Percentiles rank a stretch among this genome's conserved stretches.
Evolutionary conservation across 53 echinoderm and acorn worm species (phyloP).

Genomic region (Stichopus horrens): DNA sequence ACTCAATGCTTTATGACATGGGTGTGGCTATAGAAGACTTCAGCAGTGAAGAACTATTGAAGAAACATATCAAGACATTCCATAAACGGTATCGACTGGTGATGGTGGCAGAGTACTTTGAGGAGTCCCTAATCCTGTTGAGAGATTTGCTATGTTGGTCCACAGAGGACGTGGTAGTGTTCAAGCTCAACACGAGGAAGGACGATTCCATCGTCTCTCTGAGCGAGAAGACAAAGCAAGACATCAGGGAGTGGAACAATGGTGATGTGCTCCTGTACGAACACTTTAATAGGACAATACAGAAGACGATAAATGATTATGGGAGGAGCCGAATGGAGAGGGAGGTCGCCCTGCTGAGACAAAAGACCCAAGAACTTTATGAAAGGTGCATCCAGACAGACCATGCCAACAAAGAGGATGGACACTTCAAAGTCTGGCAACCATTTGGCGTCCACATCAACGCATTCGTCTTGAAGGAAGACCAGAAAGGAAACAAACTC

Average conservation of each 20-base stretch:
- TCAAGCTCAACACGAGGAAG: conserved; percentile 81
- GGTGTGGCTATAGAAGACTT: conserved; percentile 68
- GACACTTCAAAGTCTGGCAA: conserved; percentile 90
- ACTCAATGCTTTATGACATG: conserved; percentile 92
- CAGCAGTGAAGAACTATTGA: conserved; percentile 55
- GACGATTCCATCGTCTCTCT: conserved; percentile 66
- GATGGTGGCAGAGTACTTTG: conserved; percentile 98
- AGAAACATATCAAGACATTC: conserved; percentile 73
- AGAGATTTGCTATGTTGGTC: conserved; percentile 85
- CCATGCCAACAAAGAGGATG: conserved; percentile 68
- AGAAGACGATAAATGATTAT: conserved; percentile 67
- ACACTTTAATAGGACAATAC: conserved; percentile 84
- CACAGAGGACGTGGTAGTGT: conserved; percentile 80
- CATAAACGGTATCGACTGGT: conserved; percentile 77
- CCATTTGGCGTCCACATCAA: conserved; percentile 97
- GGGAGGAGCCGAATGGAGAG: conserved; percentile 74
- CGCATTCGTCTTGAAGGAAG: conserved; percentile 73
- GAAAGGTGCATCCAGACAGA: conserved; percentile 74
- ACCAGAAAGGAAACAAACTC: conserved; percentile 58
- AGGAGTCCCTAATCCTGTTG: conserved; percentile 65
- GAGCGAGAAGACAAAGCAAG: conserved; percentile 41
- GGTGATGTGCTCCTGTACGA: conserved; percentile 86
- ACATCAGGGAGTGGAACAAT: conserved; percentile 82
- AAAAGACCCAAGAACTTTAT: conserved; percentile 62
- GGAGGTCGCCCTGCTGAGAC: conserved; percentile 61